Percentiles rank a stretch among this genome's conserved stretches.
These are phyloP conservation scores for Rhinolophus ferrumequinum DNA, from an alignment of 2,113 vertebrate genomes.

Conservation along the genomic window DNA sequence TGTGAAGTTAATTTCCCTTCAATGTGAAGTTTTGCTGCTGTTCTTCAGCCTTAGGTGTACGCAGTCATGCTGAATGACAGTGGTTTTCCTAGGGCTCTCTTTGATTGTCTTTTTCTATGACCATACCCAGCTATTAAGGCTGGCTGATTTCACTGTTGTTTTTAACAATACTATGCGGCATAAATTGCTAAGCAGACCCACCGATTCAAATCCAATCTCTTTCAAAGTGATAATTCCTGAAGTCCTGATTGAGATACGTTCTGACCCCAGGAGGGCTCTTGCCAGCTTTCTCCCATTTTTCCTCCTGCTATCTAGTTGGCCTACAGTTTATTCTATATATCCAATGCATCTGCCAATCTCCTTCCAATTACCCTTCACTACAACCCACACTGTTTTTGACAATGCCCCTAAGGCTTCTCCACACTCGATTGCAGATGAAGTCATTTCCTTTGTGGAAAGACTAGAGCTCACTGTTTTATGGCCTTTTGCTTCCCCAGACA, in stretches of 20 bases:
- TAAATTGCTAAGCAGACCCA: neutral
- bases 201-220: neutral
- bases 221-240: neutral
- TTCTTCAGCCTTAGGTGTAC: neutral
- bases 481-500: neutral
- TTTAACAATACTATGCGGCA: neutral
- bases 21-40: neutral
- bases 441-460: neutral
- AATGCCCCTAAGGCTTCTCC: neutral
- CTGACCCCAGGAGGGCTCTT: neutral
- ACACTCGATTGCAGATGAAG: neutral
- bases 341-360: neutral
- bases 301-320: neutral
- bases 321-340: neutral
- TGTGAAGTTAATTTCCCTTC: neutral
- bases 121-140: neutral
- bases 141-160: constrained; percentile 34
- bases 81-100: neutral
- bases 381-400: neutral
- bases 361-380: neutral
- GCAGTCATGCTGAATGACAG: neutral
- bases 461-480: neutral
- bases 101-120: neutral
- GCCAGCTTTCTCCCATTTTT: neutral
- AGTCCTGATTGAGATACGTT: neutral